These are phyloP conservation scores for Megaceryle maxima DNA, from an alignment of 2,113 vertebrate species.

Conservation along the genomic window DNA sequence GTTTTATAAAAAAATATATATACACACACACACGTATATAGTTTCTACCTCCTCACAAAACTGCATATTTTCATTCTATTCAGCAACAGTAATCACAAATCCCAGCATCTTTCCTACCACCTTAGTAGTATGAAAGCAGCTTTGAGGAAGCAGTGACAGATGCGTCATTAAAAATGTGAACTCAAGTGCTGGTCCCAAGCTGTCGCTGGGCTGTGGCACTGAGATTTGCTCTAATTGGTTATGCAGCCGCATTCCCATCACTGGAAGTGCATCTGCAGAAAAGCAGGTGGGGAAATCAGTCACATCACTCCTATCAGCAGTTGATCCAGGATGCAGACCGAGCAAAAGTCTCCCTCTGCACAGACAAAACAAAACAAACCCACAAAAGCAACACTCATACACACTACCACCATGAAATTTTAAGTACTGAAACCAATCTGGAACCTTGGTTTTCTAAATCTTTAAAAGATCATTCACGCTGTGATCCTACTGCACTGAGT, in stretches of 20 bases:
- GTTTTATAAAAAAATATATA: not conserved
- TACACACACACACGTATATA: rapidly evolving
- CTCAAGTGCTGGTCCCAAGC: not conserved
- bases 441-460: not conserved
- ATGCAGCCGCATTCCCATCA: not conserved
- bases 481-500: not conserved
- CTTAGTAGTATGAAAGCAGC: not conserved
- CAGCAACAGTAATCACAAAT: not conserved
- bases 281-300: not conserved
- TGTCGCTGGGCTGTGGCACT: not conserved
- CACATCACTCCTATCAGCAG: not conserved
- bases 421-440: not conserved
- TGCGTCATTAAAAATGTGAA: not conserved
- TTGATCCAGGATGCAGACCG: not conserved
- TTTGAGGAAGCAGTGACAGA: not conserved
- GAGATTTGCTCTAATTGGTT: not conserved
- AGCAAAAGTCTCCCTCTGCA: not conserved
- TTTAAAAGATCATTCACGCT: not conserved
- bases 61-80: not conserved
- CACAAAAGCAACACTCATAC: not conserved
- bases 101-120: not conserved
- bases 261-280: not conserved
- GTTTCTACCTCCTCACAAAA: not conserved
- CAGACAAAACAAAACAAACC: not conserved
- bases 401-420: not conserved